These are phyloP conservation scores for Lepidurus arcticus DNA, from an alignment of 1,140 invertebrate species.

Conservation along the genomic window DNA sequence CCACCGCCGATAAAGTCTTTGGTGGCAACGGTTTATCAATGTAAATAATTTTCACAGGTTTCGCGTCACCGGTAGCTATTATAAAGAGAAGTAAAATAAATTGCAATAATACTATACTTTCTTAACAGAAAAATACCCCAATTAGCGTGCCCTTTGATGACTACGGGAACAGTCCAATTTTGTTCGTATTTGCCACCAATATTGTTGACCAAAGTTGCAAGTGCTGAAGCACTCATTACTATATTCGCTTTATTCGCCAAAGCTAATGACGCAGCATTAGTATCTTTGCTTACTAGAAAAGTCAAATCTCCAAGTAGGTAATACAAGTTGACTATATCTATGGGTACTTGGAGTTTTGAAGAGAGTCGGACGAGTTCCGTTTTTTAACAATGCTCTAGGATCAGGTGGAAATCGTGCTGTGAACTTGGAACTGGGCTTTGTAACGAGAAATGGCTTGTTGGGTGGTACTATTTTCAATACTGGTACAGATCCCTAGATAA, in stretches of 20 bases:
- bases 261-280: constrained; percentile 1
- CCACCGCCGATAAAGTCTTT: not conserved
- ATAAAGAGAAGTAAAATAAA: not conserved
- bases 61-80: not conserved
- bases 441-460: not conserved
- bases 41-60: not conserved
- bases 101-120: not conserved
- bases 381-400: not conserved
- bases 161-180: constrained; percentile 2
- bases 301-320: not conserved
- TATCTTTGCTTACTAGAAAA: not conserved
- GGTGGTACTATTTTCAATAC: not conserved
- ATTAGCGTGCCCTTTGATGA: not conserved
- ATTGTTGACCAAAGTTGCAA: not conserved
- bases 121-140: not conserved
- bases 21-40: constrained; percentile 15
- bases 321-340: not conserved
- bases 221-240: not conserved
- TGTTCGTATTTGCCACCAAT: not conserved
- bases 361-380: not conserved
- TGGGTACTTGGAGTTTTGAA: constrained; percentile 12
- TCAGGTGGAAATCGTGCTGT: not conserved
- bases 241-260: not conserved
- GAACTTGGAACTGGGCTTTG: not conserved
- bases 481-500: not conserved